A percentile compares a stretch with the other conserved stretches of the same genome.
Conservation (phyloP, 1,140 invertebrate genomes). For the Ostrea edulis region DNA sequence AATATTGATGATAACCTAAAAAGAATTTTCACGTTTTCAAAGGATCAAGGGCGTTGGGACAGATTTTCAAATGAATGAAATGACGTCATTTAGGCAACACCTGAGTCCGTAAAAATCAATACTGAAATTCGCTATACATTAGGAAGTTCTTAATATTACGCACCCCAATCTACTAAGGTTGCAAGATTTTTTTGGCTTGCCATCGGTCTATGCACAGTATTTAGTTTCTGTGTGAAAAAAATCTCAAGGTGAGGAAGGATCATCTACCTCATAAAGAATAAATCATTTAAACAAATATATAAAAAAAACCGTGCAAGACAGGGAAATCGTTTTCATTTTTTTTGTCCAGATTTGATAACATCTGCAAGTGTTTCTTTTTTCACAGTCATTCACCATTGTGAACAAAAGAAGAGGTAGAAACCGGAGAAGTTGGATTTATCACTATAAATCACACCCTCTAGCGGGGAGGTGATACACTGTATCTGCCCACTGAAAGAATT, state of each 20-base stretch:
- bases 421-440: neutral
- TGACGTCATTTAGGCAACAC: constrained; percentile 17
- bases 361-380: constrained; percentile 27
- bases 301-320: neutral
- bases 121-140: neutral
- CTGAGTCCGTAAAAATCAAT: constrained; percentile 15
- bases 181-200: neutral
- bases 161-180: too few relatives aligned
- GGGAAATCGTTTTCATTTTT: constrained; percentile 20
- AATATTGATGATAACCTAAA: constrained; percentile 20
- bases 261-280: constrained; percentile 1
- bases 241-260: neutral
- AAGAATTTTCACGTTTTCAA: neutral
- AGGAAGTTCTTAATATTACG: neutral
- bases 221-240: neutral
- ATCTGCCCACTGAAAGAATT: neutral
- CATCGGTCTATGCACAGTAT: neutral
- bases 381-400: neutral
- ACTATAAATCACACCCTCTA: neutral
- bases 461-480: neutral
- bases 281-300: constrained; percentile 23
- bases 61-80: constrained; percentile 32
- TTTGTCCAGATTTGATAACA: constrained; percentile 29
- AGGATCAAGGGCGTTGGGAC: neutral
- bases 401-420: neutral